Evolutionary conservation across 1,140 invertebrate species (phyloP), one percentile per base, ranked within the genome.

Genomic region (Eriocheir sinensis): DNA sequence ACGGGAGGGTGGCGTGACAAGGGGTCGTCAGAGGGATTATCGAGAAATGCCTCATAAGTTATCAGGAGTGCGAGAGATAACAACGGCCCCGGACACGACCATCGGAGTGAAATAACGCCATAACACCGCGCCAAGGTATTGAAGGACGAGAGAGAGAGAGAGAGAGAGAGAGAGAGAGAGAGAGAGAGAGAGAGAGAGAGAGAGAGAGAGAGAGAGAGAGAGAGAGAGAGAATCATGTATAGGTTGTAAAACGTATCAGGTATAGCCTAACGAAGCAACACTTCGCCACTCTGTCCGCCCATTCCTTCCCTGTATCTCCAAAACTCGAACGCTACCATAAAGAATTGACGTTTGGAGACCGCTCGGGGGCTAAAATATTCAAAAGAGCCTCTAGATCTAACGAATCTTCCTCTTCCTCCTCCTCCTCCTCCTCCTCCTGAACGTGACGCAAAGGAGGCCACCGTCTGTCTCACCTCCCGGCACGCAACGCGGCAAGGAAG

Each of bases 161-260:
- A 86, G 40, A 86, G 40, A 48, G 85, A 40, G 85, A 40, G 27
- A 88, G 36, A 88, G 85, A 88, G 36, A 88, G 85, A 88, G 85
- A 88, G 85, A 88, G 85, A 88, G 85, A 41, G 15, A 41, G 38
- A 41, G 38, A 41, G 34, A 41, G 38, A 41, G 15, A 72, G 60
- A 72, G 60, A 72, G 60, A 72, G 53, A 72, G 53, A 72, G 53
- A 72, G 53, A 72, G 53, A 72, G 53, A 72, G 53, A 72, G 44
- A 48, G 15, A 48, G 44, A 48, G 44, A 48, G 44, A 48, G 44
- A 48, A 48, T 8, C 4, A 15, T 4, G 15, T 4, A 48, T 8
- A 48, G 15, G 44, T 4, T 4, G 15, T 4, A 48, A 48, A 48
- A 48, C 4, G 44, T 8, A 48, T 48, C 4, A 48, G 44, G n/a